Percentiles rank a stretch among this genome's conserved stretches.
phyloP scores from a whole-genome alignment of 1,140 invertebrate genomes.

The Holcopasites calliopsidis region DNA sequence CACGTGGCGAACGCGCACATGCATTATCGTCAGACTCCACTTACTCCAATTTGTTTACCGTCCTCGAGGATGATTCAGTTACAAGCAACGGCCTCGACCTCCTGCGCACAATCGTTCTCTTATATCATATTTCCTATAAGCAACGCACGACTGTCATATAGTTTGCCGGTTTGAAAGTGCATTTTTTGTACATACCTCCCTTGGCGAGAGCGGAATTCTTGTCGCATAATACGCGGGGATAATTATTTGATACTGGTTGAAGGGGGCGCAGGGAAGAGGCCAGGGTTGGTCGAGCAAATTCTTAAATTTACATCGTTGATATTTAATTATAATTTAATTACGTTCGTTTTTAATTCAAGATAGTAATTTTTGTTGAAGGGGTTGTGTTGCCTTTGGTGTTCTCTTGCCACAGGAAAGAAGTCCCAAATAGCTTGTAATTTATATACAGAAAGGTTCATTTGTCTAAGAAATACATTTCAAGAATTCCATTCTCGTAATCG shows the following conservation, averaged over 20 bases:
- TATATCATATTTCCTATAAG: slow-evolving; percentile 26
- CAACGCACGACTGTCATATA: background rate
- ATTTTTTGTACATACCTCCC: background rate
- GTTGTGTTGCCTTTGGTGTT: too few relatives aligned
- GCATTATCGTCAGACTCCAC: slow-evolving; percentile 48
- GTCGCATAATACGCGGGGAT: background rate
- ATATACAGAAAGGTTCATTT: too few relatives aligned
- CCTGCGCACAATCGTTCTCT: slow-evolving; percentile 41
- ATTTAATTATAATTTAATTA: too few relatives aligned
- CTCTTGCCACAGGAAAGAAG: too few relatives aligned
- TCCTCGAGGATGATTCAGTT: slow-evolving; percentile 52
- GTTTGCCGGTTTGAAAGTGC: background rate
- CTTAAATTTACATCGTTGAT: too few relatives aligned
- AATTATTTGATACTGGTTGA: background rate
- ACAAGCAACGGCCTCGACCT: slow-evolving; percentile 54
- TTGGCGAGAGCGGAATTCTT: background rate
- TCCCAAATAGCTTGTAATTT: too few relatives aligned
- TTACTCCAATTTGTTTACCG: slow-evolving; percentile 64
- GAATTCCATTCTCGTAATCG: too few relatives aligned
- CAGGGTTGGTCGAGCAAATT: too few relatives aligned
- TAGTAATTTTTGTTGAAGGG: too few relatives aligned
- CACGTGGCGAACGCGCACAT: slow-evolving; percentile 19
- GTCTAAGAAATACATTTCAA: too few relatives aligned
- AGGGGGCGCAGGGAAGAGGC: too few relatives aligned
- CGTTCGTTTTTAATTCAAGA: too few relatives aligned